Base-by-base conservation (phyloP, 2,797 vertebrate genomes). In the Gymnopithys bicolor region DNA sequence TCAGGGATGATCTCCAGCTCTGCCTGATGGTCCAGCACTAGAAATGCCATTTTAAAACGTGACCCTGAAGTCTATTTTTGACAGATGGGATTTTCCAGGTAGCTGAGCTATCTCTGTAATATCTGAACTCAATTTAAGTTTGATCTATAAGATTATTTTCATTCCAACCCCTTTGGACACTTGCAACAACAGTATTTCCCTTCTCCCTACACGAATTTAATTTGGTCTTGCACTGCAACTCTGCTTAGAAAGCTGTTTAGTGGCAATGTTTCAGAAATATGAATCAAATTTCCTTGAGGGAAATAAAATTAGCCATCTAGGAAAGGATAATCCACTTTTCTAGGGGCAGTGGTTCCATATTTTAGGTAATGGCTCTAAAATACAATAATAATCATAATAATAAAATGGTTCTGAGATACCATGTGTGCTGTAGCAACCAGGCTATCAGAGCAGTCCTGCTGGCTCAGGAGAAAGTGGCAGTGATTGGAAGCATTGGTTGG, bases 141-240 rank as follows among this genome's bases (percentile, higher is more conserved):
- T 95, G 89, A 96, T 89, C 87, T 95, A 58, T 86, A 73, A 32
- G 17, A 96, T 97, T 96, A 96, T 96, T 98, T 97, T 95, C 92
- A 95, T 91, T 88, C 89, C 90, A 96, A 32, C 86, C 84, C 67
- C 86, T 84, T 89, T 93, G 82, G 85, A 92, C 70, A 67, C 67
- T 91, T 82, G 85, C 75, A 79, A 70, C 94, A 96, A 95, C 87
- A 85, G 39, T 84, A 86, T 92, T 96, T 94, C 94, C 90, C 73
- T 87, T 88, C 76, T 89, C 71, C 63, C 73, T 82, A 56, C 70
- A 77, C 3, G 14, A 90, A 95, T 91, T 81, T 95, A 90, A 96
- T 97, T 91, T 95, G 70, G 70, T 90, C 46, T 39, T 74, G 90
- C 91, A 91, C 86, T 88, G 91, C 68, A 59, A 33, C 87, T 90